Conservation (phyloP, 2,888 invertebrate species). For the Lasius platythorax region DNA sequence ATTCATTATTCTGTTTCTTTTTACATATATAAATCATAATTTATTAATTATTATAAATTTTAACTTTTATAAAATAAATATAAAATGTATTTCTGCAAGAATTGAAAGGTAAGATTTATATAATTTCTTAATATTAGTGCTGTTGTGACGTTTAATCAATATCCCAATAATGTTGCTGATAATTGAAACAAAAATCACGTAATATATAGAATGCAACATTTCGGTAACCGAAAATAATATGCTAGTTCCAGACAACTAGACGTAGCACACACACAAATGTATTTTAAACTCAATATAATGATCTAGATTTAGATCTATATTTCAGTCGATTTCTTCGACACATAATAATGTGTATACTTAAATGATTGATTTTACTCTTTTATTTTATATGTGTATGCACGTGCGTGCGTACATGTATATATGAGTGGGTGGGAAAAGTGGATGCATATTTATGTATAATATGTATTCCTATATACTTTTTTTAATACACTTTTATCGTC, state of each 20-base stretch:
- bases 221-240: constrained; percentile 65
- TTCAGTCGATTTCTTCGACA: neutral
- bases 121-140: neutral
- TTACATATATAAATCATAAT: neutral
- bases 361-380: neutral
- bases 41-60: neutral
- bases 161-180: neutral
- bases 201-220: constrained; percentile 45
- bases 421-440: neutral
- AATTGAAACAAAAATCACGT: neutral
- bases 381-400: neutral
- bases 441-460: neutral
- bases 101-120: neutral
- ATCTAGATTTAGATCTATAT: constrained; percentile 30
- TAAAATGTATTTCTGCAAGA: neutral
- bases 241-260: constrained; percentile 51
- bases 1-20: neutral
- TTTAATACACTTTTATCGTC: neutral
- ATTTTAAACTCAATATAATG: constrained; percentile 65
- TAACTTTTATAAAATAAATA: constrained; percentile 2
- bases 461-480: neutral
- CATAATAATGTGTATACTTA: neutral
- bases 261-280: neutral
- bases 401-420: neutral
- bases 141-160: neutral